Evolutionary conservation across 2,797 vertebrate genomes (phyloP).

Genomic region (Fundulus diaphanus): DNA sequence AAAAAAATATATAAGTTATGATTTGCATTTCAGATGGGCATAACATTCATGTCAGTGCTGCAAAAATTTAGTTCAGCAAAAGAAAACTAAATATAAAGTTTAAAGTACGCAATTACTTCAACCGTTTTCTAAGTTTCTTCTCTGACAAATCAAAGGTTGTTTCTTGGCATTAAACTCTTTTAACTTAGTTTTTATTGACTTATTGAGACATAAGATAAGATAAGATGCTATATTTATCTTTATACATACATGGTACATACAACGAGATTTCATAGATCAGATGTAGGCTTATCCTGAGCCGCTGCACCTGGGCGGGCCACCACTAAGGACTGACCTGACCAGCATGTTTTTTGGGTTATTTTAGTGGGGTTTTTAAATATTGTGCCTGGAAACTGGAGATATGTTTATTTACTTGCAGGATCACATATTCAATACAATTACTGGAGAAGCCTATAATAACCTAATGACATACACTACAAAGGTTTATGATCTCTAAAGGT

Average conservation of each 20-base stretch:
- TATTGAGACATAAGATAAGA: too few relatives aligned
- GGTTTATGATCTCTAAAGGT: conserved; percentile 78
- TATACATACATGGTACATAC: too few relatives aligned
- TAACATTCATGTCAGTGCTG: background rate
- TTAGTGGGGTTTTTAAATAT: conserved; percentile 66
- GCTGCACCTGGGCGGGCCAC: too few relatives aligned
- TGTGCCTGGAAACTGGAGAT: conserved; percentile 59
- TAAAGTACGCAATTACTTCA: background rate
- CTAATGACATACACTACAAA: conserved; percentile 69
- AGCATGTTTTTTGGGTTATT: too few relatives aligned
- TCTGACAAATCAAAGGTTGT: conserved; percentile 13
- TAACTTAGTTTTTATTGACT: conserved; percentile 58
- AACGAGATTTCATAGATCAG: too few relatives aligned
- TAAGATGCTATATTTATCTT: too few relatives aligned
- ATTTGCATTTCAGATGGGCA: conserved; percentile 18
- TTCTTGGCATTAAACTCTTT: conserved; percentile 36
- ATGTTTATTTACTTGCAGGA: conserved; percentile 56
- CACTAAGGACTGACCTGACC: too few relatives aligned
- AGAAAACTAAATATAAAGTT: background rate
- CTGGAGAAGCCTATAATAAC: conserved; percentile 71
- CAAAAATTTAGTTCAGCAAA: background rate
- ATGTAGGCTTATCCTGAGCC: too few relatives aligned
- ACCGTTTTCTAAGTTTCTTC: conserved; percentile 10
- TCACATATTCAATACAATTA: conserved; percentile 74
- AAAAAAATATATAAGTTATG: conserved; percentile 16